Evolutionary conservation across 2,797 vertebrate species (phyloP), one percentile per base, ranked within the genome.

Genomic region (Platyrinchus mystaceus): DNA sequence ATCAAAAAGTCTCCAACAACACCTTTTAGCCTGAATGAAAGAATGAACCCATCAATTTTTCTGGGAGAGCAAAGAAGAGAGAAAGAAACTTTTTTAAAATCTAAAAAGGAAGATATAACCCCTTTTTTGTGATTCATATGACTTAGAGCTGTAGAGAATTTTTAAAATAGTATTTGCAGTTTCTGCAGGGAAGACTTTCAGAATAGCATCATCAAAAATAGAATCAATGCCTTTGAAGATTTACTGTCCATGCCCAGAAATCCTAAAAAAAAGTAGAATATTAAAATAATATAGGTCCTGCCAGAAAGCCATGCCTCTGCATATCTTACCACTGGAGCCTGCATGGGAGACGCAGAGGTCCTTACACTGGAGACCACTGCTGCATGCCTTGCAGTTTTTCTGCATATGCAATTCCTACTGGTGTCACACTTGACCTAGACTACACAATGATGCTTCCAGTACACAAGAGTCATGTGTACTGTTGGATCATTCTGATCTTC

Each of bases 141-240:
- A 95, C 89, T 92, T 95, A 66, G 71, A 92, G 78, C 67, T 82
- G 52, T 53, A 84, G 34, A 80, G 66, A 73, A 47, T 87, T 85
- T 95, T 93, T 94, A 81, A 93, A 95, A 94, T 17, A 94, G 84
- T 94, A 52, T 87, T 92, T 89, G 46, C 49, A 83, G 37, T 89
- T 93, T 96, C 91, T 91, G 37, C 74, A 93, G 34, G 75, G 70
- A 95, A 94, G 87, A 63, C 59, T 86, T 90, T 78, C 39, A 94
- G 91, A 93, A 91, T 50, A 95, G 87, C 47, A 76, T 63, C 74
- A 70, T 74, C 91, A 95, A 92, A 94, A 96, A 93, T 91, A 93
- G 74, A 71, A 78, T 59, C 18, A 56, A 59, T 63, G 80, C 10
- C 82, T 93, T 93, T 81, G 66, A 84, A 93, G 76, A 88, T 47